Conservation (phyloP, 1,140 invertebrate species). For the Trichonephila clavipes region DNA sequence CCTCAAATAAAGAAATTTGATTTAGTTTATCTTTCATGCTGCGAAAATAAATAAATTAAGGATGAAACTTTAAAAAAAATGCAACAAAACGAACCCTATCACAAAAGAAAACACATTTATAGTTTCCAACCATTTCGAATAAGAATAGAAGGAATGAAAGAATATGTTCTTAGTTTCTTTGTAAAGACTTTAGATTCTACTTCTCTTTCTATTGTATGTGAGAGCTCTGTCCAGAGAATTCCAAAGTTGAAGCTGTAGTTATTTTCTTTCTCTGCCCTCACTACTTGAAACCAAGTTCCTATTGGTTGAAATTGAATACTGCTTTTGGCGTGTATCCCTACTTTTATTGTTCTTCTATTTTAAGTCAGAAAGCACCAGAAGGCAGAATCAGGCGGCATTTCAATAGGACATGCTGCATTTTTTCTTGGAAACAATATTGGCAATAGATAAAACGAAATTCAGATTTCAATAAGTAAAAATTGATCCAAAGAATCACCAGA, state of each 20-base stretch:
- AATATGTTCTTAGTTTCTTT: slow-evolving; percentile 65
- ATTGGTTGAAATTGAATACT: slow-evolving; percentile 62
- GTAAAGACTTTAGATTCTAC: slow-evolving; percentile 43
- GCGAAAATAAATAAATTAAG: slow-evolving; percentile 48
- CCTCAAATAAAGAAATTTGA: slow-evolving; percentile 9
- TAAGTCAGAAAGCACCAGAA: slow-evolving; percentile 17
- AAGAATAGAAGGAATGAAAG: slow-evolving; percentile 43
- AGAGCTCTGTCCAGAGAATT: slow-evolving; percentile 26
- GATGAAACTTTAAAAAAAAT: slow-evolving; percentile 24
- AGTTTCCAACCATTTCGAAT: slow-evolving; percentile 37
- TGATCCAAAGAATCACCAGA: too few relatives aligned
- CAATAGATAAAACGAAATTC: too few relatives aligned
- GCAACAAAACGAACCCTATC: background rate
- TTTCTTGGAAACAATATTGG: background rate
- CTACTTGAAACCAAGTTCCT: slow-evolving; percentile 49
- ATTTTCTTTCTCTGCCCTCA: slow-evolving; percentile 38
- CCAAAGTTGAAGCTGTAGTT: slow-evolving; percentile 57
- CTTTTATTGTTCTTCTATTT: slow-evolving; percentile 36
- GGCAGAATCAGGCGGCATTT: background rate
- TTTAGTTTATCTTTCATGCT: slow-evolving; percentile 42
- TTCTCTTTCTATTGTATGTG: slow-evolving; percentile 48
- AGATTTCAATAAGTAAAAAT: too few relatives aligned
- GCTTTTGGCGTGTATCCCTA: background rate
- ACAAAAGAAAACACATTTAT: slow-evolving; percentile 65
- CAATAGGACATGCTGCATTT: background rate